Base-by-base conservation (phyloP, 2,797 vertebrate species). In the Anabacerthia variegaticeps region DNA sequence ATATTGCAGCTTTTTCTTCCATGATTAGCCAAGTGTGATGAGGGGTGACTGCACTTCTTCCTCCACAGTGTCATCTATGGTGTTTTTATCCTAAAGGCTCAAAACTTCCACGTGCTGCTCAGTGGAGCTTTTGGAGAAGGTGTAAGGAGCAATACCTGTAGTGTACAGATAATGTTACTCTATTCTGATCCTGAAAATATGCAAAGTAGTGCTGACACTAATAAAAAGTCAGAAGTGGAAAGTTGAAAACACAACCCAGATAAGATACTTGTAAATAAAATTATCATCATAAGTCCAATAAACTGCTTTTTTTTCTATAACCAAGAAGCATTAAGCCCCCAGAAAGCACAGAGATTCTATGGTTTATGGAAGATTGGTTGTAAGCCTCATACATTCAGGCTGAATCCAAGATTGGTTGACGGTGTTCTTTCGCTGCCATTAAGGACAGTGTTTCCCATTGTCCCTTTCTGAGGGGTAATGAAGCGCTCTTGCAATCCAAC, bases 361-460 rank as follows among this genome's bases (percentile, higher is more conserved):
- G 41, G 9, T 28, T 81, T 82, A 24, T 43, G 59, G 54, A 85
- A 65, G 32, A 22, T 27, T 73, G 39, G 17, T 36, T 36, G 24
- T 67, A 49, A 58, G 14, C 26, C 54, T 74, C 69, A 30, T 66
- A 19, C 19, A 8, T 65, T 84, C 36, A 49, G 21, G 21, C 17
- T 79, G 56, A 58, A 32, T 39, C 12, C 6, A 48, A 61, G 37
- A 71, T 44, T 14, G 2, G 28, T 36, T 73, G 55, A 24, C 0
- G 2, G 20, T 73, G 37, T 80, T 14, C 8, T 86, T 82, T 76
- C 12, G 43, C 21, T 85, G 18, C 34, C 18, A 6, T 16, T 62
- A 5, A 3, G 44, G 14, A 10, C 24, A 23, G 0, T 24, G 28
- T 67, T 59, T 74, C 36, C 37, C 32, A 26, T 34, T 0, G 0